Evolutionary conservation across 92 coral and sea anemone genomes (phyloP), one percentile per base, ranked within the genome.

Genomic region (Micromussa lordhowensis): DNA sequence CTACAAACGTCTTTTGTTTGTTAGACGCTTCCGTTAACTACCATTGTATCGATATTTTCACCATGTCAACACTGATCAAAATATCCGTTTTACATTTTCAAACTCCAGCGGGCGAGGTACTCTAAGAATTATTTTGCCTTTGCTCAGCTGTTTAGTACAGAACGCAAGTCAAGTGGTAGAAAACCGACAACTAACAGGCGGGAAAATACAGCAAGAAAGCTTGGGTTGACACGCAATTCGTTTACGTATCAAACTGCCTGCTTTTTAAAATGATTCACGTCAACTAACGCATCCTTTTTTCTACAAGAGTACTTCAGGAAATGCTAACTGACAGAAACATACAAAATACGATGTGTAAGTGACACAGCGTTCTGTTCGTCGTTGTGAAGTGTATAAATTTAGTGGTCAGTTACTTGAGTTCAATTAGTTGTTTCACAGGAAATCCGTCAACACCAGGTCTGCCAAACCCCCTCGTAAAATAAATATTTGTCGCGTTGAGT

Each of bases 1-100:
- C 88, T 59, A 59, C 80, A 85, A 85, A 85, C 73, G 75, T n/a
- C 57, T 77, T 75, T 86, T 86, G 89, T 86, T 76, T 68, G 54
- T 61, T 66, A 74, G 63, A 64, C 82, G 68, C 83, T 77, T 86
- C 89, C 89, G 83, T 86, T 76, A 77, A 72, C 48, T 51, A 2
- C 54, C 22, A 38, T 77, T 86, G 64, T 77, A 63, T 30, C 24
- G 44, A 28, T 68, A 61, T 63, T 86, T 68, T 51, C 2, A 68
- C 29, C 66, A 18, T 64, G 77, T 86, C 89, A 86, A 86, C 59
- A 86, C 34, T 15, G 88, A 75, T 19, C 36, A 61, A 35, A 76
- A 63, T 61, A 44, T 35, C 32, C 64, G n/a, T 53, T n/a, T 17
- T 57, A 61, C 35, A 31, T 30, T 28, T 82, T 64, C 15, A 17